phyloP scores from a whole-genome alignment of 1,140 invertebrate genomes.

The Aphis craccivora region DNA sequence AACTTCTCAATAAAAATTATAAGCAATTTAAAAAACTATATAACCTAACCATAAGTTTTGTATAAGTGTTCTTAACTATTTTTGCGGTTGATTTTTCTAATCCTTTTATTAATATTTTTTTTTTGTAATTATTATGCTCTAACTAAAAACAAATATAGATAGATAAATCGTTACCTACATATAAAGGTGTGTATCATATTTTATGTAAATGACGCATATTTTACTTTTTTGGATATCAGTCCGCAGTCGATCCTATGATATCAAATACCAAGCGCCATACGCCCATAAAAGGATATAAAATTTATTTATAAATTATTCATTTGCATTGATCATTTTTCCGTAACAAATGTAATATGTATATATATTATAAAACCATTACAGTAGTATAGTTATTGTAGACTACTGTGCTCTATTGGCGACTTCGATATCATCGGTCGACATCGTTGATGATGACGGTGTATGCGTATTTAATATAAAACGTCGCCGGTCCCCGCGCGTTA shows the following conservation, averaged over 20 bases:
- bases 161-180: background rate
- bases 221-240: background rate
- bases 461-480: constrained; percentile 40
- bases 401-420: background rate
- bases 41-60: background rate
- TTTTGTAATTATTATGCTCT: background rate
- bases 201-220: background rate
- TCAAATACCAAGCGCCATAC: background rate
- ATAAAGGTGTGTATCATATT: too few species aligned
- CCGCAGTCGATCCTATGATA: background rate
- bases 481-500: background rate
- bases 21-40: background rate
- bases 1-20: background rate
- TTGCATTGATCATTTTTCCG: background rate
- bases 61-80: background rate
- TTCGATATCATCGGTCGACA: background rate
- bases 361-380: background rate
- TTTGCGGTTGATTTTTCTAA: background rate
- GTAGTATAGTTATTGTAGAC: background rate
- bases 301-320: background rate
- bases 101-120: background rate
- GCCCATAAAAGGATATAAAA: background rate
- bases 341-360: background rate
- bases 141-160: background rate
- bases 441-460: background rate